Evolutionary conservation across 2,888 invertebrate species (phyloP), one percentile per base, ranked within the genome.

Genomic region (Alitta virens): DNA sequence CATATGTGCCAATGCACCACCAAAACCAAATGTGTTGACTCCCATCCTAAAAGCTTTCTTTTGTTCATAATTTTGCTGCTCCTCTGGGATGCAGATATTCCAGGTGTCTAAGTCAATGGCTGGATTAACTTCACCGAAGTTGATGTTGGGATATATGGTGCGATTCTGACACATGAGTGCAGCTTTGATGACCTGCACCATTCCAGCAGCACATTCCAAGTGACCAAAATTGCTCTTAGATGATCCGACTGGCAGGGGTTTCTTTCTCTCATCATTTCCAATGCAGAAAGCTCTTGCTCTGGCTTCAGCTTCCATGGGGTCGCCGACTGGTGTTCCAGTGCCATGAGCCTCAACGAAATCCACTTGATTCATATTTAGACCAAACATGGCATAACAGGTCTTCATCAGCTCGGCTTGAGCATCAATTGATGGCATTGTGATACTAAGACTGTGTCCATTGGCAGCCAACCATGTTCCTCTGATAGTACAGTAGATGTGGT

Each of bases 301-400:
- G 21, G 63, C 68, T 12, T 52, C 62, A 21, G 65, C 58, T 56
- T 79, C 79, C 7, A 80, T 73, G 5, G 79, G 77, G 60, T 79
- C 79, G 9, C 79, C 79, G 2, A 78, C 67, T 12, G 72, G 68
- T 16, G 78, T 77, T 16, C 78, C 78, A 1, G 78, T 76, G 42
- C 77, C 78, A 64, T 79, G 79, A 2, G 76, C 74, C 57, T 79
- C 79, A 70, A 78, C 75, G 46, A 70, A 75, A 26, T 54, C 59
- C 2, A 67, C 56, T 7, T 62, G 62, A 5, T 51, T 38, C 27
- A 55, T 40, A 18, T 57, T 46, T 26, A 66, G 58, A 7, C 52
- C 59, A 42, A 58, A 64, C 25, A 62, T 12, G 3, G 25, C 25
- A 26, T 64, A 66, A 21, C 62, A 53, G n/a, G 18, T 54, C 42